phyloP scores from a whole-genome alignment of 2,888 invertebrate genomes.

The Metalampra italica region DNA sequence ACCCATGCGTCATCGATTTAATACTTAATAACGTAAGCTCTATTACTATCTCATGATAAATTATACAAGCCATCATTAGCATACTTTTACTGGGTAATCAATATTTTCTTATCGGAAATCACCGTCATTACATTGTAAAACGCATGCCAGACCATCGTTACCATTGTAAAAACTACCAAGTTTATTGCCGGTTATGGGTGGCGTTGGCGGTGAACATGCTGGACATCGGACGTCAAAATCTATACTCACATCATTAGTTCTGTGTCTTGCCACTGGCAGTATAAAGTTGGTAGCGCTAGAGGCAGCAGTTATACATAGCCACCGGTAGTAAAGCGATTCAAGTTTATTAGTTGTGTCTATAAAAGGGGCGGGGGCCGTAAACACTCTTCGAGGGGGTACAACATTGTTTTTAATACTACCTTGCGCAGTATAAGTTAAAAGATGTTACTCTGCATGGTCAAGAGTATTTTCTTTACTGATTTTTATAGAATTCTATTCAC shows the following conservation, averaged over 20 bases:
- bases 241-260: neutral
- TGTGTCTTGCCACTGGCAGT: neutral
- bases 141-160: neutral
- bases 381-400: constrained; percentile 45
- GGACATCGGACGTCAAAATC: too few species aligned
- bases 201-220: too few species aligned
- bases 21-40: too few species aligned
- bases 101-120: neutral
- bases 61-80: neutral
- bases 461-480: neutral
- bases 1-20: too few species aligned
- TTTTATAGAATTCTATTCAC: too few species aligned
- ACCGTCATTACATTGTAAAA: neutral
- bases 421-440: constrained; percentile 10
- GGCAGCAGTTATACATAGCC: constrained; percentile 1
- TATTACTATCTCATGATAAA: too few species aligned
- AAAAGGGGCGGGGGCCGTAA: constrained; percentile 63
- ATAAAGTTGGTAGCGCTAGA: neutral
- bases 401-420: constrained; percentile 56
- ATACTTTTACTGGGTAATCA: neutral
- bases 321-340: constrained; percentile 50
- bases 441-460: constrained; percentile 3
- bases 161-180: neutral
- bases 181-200: neutral
- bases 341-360: constrained; percentile 70